Evolutionary conservation across 2,888 invertebrate genomes (phyloP).

Genomic region (Cryptus armator): DNA sequence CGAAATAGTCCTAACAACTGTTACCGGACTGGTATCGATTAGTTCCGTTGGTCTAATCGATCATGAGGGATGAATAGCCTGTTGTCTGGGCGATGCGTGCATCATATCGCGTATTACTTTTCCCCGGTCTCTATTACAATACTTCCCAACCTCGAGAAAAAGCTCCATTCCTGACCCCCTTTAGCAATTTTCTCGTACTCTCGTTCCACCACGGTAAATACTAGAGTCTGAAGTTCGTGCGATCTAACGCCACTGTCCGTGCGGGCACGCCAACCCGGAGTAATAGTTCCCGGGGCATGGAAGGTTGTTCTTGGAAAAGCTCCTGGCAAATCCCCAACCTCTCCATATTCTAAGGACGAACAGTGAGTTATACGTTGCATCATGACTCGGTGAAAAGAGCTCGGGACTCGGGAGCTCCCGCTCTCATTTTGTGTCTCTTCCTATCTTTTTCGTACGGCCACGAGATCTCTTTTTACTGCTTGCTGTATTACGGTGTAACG

Average conservation of each 20-base stretch:
- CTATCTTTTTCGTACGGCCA: background rate
- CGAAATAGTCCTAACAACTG: no score
- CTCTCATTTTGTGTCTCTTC: no score
- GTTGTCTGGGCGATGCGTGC: background rate
- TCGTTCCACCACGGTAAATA: constrained; percentile 10
- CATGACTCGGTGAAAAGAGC: constrained; percentile 29
- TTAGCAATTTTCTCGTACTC: constrained; percentile 8
- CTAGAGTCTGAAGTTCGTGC: constrained; percentile 5
- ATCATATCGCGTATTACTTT: constrained; percentile 13
- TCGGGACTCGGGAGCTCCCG: background rate
- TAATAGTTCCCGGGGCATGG: constrained; percentile 54
- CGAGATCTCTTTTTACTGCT: constrained; percentile 22
- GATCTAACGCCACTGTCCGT: constrained; percentile 9
- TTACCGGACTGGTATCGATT: no score
- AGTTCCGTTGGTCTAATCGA: background rate
- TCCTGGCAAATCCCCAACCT: constrained; percentile 54
- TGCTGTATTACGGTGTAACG: constrained; percentile 29
- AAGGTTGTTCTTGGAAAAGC: constrained; percentile 56
- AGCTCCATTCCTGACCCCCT: constrained; percentile 17
- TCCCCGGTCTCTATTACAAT: constrained; percentile 20
- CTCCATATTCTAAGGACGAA: constrained; percentile 47
- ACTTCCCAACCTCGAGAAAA: background rate
- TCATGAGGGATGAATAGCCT: background rate
- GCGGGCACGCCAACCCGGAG: constrained; percentile 33
- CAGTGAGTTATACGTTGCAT: constrained; percentile 50